Base-by-base conservation (phyloP, 2,888 invertebrate genomes). In the Crematogaster levior region DNA sequence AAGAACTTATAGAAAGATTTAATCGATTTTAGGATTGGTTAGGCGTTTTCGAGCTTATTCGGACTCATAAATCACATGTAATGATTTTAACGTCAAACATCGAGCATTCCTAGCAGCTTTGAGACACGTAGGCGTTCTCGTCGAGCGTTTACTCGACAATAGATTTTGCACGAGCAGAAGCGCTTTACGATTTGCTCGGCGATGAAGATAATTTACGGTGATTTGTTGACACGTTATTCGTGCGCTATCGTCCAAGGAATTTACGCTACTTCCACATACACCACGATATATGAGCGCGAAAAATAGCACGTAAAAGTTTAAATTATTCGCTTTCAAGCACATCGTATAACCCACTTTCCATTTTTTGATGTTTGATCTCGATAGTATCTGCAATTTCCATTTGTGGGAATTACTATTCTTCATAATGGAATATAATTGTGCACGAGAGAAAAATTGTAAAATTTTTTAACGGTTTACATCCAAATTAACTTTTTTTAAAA, bases 81-180 rank as follows among this genome's bases (percentile, higher is more conserved):
- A 79, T 77, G 77, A 77, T 79, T 79, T 79, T 58, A 56, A 37
- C 37, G 40, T 70, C 34, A 30, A 34, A 18, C 27, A 37, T n/a
- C n/a, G n/a, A n/a, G n/a, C 58, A 37, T 37, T 40, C 15, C 75
- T 79, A 24, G 12, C 12, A n/a, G 48, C 27, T 61, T 34, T 51
- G 27, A 75, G 60, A 48, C 75, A 74, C 75, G 74, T 80, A 75
- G 40, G 80, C 60, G 72, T 73, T 74, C 37, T 53, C 60, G 60
- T 61, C 48, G 34, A 61, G 7, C 79, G 48, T 79, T 70, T 66
- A 46, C 46, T 56, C 82, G 66, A 82, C 82, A 82, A 80, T 73
- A 82, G 82, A 82, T 82, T 80, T 80, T 51, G 34, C 80, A 51
- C 82, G 82, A 53, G 68, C 68, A 60, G 82, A 68, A 82, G 80